Evolutionary conservation across 2,113 vertebrate genomes (phyloP).

Genomic region (Notothenia coriiceps): DNA sequence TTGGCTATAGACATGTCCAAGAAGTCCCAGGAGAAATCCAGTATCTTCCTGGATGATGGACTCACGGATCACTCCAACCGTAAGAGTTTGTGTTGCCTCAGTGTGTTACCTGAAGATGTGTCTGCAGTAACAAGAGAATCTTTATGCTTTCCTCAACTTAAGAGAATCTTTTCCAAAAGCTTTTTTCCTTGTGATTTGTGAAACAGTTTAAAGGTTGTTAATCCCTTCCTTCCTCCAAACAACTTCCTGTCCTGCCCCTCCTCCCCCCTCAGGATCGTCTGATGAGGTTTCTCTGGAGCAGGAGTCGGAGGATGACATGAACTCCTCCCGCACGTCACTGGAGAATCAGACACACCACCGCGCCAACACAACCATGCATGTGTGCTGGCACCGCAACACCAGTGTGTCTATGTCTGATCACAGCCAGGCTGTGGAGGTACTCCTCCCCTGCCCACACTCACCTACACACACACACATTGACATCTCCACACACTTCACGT

Average conservation of each 20-base stretch:
- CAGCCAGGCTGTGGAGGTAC: constrained; percentile 94
- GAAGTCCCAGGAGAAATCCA: constrained; percentile 85
- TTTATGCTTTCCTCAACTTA: neutral
- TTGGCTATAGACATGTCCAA: constrained; percentile 91
- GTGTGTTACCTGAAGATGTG: neutral
- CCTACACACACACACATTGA: neutral
- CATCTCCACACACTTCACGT: neutral
- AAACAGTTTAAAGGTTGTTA: neutral
- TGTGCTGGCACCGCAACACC: constrained; percentile 97
- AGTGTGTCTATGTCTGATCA: constrained; percentile 96
- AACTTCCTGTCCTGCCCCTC: constrained; percentile 26
- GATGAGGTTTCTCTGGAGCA: constrained; percentile 91
- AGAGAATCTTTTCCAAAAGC: neutral
- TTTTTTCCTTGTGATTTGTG: neutral
- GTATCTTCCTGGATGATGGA: constrained; percentile 79
- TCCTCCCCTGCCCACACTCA: constrained; percentile 59
- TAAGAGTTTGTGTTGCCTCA: constrained; percentile 80
- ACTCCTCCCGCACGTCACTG: constrained; percentile 86
- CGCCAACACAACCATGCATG: constrained; percentile 93
- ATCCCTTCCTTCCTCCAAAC: constrained; percentile 44
- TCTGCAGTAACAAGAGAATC: neutral
- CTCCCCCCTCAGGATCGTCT: constrained; percentile 86
- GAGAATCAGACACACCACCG: constrained; percentile 91
- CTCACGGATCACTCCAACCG: constrained; percentile 83
- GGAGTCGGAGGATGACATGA: constrained; percentile 91